Evolutionary conservation across 2,888 invertebrate species (phyloP).

Genomic region (Himalopsyche japonica): DNA sequence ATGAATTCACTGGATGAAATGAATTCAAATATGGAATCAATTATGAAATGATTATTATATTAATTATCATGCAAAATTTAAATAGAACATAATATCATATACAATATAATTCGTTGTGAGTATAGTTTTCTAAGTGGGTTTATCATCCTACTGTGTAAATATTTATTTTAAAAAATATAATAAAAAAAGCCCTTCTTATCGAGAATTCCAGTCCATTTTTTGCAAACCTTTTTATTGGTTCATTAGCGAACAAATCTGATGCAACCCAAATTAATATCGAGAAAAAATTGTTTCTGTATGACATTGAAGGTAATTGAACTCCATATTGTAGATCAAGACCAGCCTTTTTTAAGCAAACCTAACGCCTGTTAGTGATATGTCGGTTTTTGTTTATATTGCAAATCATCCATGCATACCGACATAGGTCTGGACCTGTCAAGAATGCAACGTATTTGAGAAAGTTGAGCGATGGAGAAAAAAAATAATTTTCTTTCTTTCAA

Average conservation of each 20-base stretch:
- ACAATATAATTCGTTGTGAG: too few relatives aligned
- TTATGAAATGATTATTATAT: too few relatives aligned
- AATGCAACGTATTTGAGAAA: neutral
- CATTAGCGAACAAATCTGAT: neutral
- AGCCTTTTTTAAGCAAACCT: neutral
- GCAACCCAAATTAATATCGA: neutral
- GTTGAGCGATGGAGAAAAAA: neutral
- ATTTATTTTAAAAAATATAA: too few relatives aligned
- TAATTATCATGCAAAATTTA: too few relatives aligned
- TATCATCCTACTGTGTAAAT: too few relatives aligned
- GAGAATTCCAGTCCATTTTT: too few relatives aligned
- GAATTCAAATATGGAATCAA: too few relatives aligned
- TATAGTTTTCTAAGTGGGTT: too few relatives aligned
- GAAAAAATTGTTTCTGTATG: neutral
- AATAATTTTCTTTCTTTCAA: too few relatives aligned
- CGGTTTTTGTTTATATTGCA: neutral
- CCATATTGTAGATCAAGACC: neutral
- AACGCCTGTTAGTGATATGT: neutral
- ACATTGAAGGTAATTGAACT: neutral
- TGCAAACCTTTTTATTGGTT: neutral
- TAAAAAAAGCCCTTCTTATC: too few relatives aligned
- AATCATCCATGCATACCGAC: neutral
- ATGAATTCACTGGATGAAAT: too few relatives aligned
- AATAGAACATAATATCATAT: too few relatives aligned
- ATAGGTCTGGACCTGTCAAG: neutral